These are phyloP conservation scores for Neomorphus geoffroyi DNA, from an alignment of 2,797 vertebrate species.

Conservation along the genomic window DNA sequence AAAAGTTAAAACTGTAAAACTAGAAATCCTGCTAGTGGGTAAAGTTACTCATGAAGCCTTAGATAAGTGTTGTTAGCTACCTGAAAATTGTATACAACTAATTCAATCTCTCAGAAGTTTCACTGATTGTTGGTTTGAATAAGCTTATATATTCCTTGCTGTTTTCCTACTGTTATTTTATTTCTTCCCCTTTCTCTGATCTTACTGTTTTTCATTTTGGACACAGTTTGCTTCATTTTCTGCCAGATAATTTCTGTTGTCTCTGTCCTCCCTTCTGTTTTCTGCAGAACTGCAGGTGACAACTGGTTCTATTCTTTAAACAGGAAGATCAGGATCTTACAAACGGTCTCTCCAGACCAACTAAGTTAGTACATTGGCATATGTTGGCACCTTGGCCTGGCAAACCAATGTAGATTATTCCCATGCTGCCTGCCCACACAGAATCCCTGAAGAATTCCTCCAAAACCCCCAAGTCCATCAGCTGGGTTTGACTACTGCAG, in stretches of 20 bases:
- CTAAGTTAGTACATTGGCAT: neutral
- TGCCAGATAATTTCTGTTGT: neutral
- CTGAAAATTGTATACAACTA: neutral
- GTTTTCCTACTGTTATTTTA: neutral
- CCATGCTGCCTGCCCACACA: neutral
- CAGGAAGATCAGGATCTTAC: neutral
- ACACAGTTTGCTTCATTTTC: neutral
- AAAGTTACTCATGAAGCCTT: neutral
- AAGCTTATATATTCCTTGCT: neutral
- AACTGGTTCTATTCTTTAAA: neutral
- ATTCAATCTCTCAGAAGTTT: neutral
- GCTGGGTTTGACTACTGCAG: neutral
- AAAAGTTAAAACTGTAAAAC: neutral
- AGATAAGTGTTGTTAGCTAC: neutral
- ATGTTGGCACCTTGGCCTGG: neutral
- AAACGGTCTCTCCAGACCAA: neutral
- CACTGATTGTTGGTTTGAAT: neutral
- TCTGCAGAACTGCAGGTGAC: neutral
- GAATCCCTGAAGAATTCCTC: neutral
- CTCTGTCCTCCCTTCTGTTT: neutral
- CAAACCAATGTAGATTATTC: neutral
- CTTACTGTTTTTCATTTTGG: neutral
- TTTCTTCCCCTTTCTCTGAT: neutral
- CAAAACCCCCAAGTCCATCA: neutral
- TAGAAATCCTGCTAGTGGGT: neutral